Base-by-base conservation (phyloP, 2,113 vertebrate genomes). In the Barbus barbus region DNA sequence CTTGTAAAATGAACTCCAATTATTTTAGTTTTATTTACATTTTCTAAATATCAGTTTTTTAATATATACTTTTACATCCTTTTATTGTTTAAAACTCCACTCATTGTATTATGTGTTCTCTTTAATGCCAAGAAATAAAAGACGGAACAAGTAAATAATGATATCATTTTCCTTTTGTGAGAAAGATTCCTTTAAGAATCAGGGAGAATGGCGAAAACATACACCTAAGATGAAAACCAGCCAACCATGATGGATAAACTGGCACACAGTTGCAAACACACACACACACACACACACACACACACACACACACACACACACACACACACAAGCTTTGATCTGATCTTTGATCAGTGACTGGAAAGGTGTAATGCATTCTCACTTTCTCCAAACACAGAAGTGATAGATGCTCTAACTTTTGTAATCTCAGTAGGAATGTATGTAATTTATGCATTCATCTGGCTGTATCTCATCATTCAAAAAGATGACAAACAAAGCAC, bases 361-460 rank as follows among this genome's bases (percentile, higher is more conserved):
- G 76, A 78, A 80, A 65, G 41, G 38, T 65, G 78, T 65, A 80
- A 80, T 65, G 38, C 38, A 28, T 60, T 61, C 82, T 75, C 38
- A 5, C 71, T 28, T 46, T 41, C 71, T 44, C 82, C 56, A 13
- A 72, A 82, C 51, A 46, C 71, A 24, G 18, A 9, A 20, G 33
- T 83, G 73, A 83, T 44, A 76, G 82, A 83, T 75, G 71, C 53
- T 63, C 71, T 33, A 63, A 83, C 51, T 83, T 83, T 60, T 74
- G 69, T 31, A 36, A 72, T 61, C 33, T 83, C 81, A 9, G 33
- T 20, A 41, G 60, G 18, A 48, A 67, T 46, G 26, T 65, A 26
- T 67, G 38, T 48, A 48, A 80, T 80, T 80, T 80, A 65, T 80
- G 38, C 78, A 80, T 80, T 80, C 60, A 44, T 80, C 36, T 63